phyloP scores from a whole-genome alignment of 2,113 vertebrate genomes.

The Epinephelus moara region DNA sequence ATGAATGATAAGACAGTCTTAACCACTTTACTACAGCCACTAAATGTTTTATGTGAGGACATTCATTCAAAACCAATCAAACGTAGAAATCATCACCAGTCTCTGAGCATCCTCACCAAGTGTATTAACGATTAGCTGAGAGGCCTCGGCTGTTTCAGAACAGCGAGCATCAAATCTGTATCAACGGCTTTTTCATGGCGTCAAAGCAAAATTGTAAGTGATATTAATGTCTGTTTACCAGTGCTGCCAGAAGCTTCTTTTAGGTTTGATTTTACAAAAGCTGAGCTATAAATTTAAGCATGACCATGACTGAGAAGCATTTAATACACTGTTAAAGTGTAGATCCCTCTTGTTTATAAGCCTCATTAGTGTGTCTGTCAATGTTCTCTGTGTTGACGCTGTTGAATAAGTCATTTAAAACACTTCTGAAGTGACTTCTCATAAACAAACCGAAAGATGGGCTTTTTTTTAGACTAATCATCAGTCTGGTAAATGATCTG shows the following conservation, averaged over 20 bases:
- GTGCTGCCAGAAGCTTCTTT: conserved; percentile 9
- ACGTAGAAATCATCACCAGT: not conserved
- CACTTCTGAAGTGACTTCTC: conserved; percentile 2
- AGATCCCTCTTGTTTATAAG: conserved; percentile 27
- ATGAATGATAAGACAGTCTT: not conserved
- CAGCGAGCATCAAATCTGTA: conserved; percentile 24
- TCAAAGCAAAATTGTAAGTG: not conserved
- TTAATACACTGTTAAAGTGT: conserved; percentile 15
- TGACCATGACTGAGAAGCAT: conserved; percentile 8
- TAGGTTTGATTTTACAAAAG: conserved; percentile 22
- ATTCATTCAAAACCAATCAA: conserved; percentile 7
- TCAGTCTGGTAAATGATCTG: not conserved
- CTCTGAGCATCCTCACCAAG: not conserved
- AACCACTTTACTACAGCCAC: not conserved
- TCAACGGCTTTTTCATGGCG: conserved; percentile 18
- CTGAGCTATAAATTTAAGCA: not conserved
- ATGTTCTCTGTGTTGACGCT: not conserved
- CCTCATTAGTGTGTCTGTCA: not conserved
- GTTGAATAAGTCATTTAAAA: conserved; percentile 4
- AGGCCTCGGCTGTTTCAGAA: not conserved
- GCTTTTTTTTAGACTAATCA: no score
- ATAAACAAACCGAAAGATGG: not conserved
- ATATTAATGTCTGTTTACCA: conserved; percentile 5
- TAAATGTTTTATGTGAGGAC: not conserved
- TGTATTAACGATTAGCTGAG: conserved; percentile 7